Evolutionary conservation across 2,113 vertebrate genomes (phyloP).

Genomic region (Trochalopteron elliotii): DNA sequence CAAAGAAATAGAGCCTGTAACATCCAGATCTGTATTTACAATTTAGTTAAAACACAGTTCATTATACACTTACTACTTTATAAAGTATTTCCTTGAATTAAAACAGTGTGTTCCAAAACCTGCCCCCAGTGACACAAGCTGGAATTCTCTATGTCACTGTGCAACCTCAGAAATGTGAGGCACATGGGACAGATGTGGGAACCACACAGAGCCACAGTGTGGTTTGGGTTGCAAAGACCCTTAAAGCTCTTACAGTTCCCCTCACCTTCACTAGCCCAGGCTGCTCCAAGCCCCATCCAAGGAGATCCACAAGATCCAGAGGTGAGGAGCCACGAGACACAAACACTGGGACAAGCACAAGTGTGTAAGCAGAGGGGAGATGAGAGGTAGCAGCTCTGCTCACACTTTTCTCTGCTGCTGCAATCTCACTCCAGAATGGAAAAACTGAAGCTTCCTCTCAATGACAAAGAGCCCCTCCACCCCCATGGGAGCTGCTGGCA

Average conservation of each 20-base stretch:
- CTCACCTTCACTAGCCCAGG: neutral
- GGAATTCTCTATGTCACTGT: neutral
- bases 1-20: neutral
- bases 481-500: neutral
- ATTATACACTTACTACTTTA: neutral
- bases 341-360: neutral
- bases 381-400: neutral
- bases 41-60: neutral
- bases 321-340: neutral
- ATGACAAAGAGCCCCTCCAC: neutral
- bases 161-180: accelerated
- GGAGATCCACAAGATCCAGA: neutral
- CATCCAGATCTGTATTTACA: neutral
- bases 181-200: accelerated
- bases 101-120: neutral
- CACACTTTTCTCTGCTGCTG: neutral
- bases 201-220: neutral
- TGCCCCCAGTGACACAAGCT: accelerated
- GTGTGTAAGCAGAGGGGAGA: neutral
- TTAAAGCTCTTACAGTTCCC: neutral
- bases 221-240: neutral
- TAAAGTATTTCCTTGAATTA: neutral
- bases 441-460: neutral
- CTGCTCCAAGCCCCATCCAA: neutral
- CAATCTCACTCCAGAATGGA: neutral